phyloP scores from a whole-genome alignment of 1,140 invertebrate species.

The Holcopasites calliopsidis region DNA sequence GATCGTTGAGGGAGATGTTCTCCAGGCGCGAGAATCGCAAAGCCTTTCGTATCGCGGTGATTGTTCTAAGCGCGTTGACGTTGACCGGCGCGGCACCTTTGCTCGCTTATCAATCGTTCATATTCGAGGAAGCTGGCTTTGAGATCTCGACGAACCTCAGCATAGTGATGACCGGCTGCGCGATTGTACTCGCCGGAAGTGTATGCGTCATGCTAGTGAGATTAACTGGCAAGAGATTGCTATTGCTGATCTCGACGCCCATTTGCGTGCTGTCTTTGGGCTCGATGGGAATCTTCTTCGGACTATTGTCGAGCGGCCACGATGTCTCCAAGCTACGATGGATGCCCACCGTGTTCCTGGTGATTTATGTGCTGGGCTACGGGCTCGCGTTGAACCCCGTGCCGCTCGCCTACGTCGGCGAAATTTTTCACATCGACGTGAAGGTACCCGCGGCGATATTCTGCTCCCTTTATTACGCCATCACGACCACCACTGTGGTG shows the following conservation, averaged over 20 bases:
- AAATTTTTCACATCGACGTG: conserved; percentile 77
- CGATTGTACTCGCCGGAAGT: conserved; percentile 88
- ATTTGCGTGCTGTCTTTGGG: conserved; percentile 83
- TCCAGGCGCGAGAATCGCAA: conserved; percentile 81
- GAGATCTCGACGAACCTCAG: conserved; percentile 83
- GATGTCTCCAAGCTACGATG: conserved; percentile 74
- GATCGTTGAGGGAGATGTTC: conserved; percentile 79
- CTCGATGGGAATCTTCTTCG: conserved; percentile 83
- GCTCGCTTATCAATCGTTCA: conserved; percentile 90
- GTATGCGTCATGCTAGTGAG: conserved; percentile 87
- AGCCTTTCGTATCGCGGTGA: conserved; percentile 86
- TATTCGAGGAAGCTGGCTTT: conserved; percentile 87
- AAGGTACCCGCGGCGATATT: conserved; percentile 76
- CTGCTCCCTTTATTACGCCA: conserved; percentile 73
- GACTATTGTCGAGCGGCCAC: conserved; percentile 77
- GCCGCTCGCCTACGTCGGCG: conserved; percentile 76
- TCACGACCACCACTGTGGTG: conserved; percentile 70
- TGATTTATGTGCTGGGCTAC: conserved; percentile 72
- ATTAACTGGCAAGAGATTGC: conserved; percentile 85
- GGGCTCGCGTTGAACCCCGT: conserved; percentile 76
- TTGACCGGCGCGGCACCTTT: conserved; percentile 91
- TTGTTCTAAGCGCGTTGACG: conserved; percentile 90
- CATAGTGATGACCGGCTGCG: conserved; percentile 89
- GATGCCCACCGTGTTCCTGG: conserved; percentile 70
- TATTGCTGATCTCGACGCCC: conserved; percentile 85